phyloP scores from a whole-genome alignment of 2,797 vertebrate species.

The Mergus octosetaceus region DNA sequence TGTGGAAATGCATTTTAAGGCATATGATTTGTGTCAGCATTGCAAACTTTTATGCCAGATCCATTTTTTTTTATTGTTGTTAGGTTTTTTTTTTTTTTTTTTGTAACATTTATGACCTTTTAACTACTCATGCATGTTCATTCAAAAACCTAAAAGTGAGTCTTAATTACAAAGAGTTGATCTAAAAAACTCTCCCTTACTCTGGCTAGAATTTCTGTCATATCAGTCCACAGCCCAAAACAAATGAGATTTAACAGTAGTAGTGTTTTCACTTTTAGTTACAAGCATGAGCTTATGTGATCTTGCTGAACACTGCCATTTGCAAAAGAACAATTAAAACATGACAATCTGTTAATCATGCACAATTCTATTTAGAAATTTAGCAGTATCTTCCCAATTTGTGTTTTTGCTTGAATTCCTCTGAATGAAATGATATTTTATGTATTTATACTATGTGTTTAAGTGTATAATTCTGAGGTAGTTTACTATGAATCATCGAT shows the following conservation, averaged over 20 bases:
- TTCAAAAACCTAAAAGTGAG: slow-evolving; percentile 61
- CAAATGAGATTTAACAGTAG: slow-evolving; percentile 56
- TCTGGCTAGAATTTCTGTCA: slow-evolving; percentile 64
- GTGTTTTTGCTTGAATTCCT: neutral
- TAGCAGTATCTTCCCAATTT: slow-evolving; percentile 26
- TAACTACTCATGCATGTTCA: slow-evolving; percentile 69
- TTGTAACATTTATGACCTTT: slow-evolving; percentile 72
- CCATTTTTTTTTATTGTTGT: slow-evolving; percentile 59
- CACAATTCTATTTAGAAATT: slow-evolving; percentile 19
- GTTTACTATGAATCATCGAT: neutral
- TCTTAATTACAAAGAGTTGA: slow-evolving; percentile 72
- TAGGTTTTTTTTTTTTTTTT: slow-evolving; percentile 58
- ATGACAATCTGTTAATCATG: slow-evolving; percentile 56
- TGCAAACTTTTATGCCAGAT: slow-evolving; percentile 58
- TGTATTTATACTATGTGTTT: neutral
- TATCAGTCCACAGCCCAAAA: slow-evolving; percentile 61
- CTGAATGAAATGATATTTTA: neutral
- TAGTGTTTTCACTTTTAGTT: slow-evolving; percentile 47
- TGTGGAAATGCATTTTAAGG: slow-evolving; percentile 4
- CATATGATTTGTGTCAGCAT: slow-evolving; percentile 49
- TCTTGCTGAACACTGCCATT: slow-evolving; percentile 62
- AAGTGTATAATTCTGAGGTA: neutral
- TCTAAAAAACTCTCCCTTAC: slow-evolving; percentile 69
- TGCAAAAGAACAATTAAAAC: slow-evolving; percentile 61
- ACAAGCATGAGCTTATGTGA: slow-evolving; percentile 32